Evolutionary conservation across 1,140 invertebrate genomes (phyloP), one percentile per base, ranked within the genome.

Genomic region (Pseudomyrmex pallidus): DNA sequence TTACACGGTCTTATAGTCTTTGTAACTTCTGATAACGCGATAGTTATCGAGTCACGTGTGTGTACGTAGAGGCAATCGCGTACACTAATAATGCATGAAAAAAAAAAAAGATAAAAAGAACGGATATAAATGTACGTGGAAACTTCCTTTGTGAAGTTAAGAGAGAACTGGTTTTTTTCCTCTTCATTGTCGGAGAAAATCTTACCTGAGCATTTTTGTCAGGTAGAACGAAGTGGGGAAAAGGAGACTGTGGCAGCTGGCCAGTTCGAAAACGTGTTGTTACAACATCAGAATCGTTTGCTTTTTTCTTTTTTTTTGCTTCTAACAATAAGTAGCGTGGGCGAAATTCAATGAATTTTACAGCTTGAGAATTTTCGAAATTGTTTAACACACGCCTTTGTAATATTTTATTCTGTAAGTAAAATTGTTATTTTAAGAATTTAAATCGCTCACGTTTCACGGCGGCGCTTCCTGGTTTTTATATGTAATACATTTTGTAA

Each of bases 161-260:
- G 35, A 35, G 0, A n/a, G 4, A 35, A 68, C 63, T 9, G 17
- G 2, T 46, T 9, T 68, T 59, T 59, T 17, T 35, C 48, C n/a
- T 25, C 44, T 8, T n/a, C 15, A 48, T 57, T 46, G 22, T 22
- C n/a, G 44, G 13, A 0, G 7, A 68, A 48, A n/a, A 48, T 70
- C 50, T 12, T 82, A 76, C 17, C 61, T 83, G 62, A 46, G 54
- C 15, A 46, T 35, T 76, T 54, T n/a, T 3, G 25, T 54, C 25
- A 9, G 10, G 0, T 46, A 74, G 46, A 15, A 15, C 44, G 1
- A 76, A 12, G 2, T 17, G 35, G 35, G 5, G 5, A 7, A 35
- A 35, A 35, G 0, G 35, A 35, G 35, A 35, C 5, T 35, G 35
- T 74, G 17, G 57, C 77, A 82, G 67, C n/a, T 52, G 57, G 48